Percentiles rank a stretch among this genome's conserved stretches.
Conservation (phyloP, 2,888 invertebrate species). For the Pycnomerus fuliginosus region DNA sequence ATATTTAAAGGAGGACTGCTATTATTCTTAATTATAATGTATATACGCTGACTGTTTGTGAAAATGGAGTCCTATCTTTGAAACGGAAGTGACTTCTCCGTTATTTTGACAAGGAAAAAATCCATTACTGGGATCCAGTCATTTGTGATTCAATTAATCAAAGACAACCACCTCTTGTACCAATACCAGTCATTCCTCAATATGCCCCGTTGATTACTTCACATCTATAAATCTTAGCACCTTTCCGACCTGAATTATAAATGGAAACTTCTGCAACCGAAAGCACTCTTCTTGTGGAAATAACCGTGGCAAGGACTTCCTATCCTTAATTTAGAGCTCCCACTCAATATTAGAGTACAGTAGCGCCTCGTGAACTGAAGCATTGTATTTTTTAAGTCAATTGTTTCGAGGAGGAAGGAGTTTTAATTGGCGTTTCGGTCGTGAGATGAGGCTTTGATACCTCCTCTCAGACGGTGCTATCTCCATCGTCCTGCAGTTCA, state of each 20-base stretch:
- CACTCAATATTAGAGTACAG: too few relatives aligned
- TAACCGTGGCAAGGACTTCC: too few relatives aligned
- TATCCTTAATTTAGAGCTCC: too few relatives aligned
- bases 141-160: slow-evolving; percentile 1
- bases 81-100: too few relatives aligned
- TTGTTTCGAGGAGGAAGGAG: background rate
- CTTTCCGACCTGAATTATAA: slow-evolving; percentile 3
- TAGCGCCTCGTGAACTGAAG: too few relatives aligned
- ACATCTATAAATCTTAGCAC: background rate
- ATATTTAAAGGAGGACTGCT: too few relatives aligned
- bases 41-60: too few relatives aligned
- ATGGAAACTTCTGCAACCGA: background rate
- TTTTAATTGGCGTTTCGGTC: slow-evolving; percentile 23
- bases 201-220: background rate
- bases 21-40: too few relatives aligned
- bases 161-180: background rate
- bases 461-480: slow-evolving; percentile 20
- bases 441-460: slow-evolving; percentile 25
- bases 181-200: slow-evolving; percentile 2
- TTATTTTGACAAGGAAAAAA: too few relatives aligned
- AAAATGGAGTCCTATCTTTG: too few relatives aligned
- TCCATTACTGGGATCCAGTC: too few relatives aligned
- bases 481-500: slow-evolving; percentile 14
- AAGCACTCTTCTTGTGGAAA: background rate
- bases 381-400: too few relatives aligned